Base-by-base conservation (phyloP, 2,113 vertebrate species). In the Psittacula cyanocephala region DNA sequence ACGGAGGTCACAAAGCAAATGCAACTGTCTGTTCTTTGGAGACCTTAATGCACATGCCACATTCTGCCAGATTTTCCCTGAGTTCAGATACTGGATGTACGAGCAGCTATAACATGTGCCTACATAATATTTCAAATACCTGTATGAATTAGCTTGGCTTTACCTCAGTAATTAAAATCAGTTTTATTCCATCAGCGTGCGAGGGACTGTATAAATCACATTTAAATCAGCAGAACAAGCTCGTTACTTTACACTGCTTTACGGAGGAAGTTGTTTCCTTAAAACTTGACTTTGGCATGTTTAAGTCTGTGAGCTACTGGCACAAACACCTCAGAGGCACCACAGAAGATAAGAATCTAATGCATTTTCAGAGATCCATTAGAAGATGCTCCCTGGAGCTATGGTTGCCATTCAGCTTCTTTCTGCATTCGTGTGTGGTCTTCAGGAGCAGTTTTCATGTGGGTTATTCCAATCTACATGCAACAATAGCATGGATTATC, bases 351-450 rank as follows among this genome's bases (percentile, higher is more conserved):
- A 96, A 95, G 75, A 79, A 91, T 91, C 80, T 79, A 92, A 91
- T 92, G 86, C 65, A 46, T 84, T 95, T 93, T 96, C 86, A 93
- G 92, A 97, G 68, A 44, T 90, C 69, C 91, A 17, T 91, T 69
- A 88, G 71, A 93, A 97, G 82, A 92, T 88, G 83, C 80, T 92
- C 76, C 82, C 90, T 79, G 65, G 65, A 94, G 93, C 86, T 83
- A 52, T 2, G 3, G 41, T 84, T 92, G 69, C 77, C 86, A 81
- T 91, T 93, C 79, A 91, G 57, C 47, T 92, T 69, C 52, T 63
- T 75, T 93, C 77, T 93, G 65, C 49, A 25, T 86, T 81, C 3
- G 22, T 94, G 90, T 86, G 95, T 96, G 93, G 95, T 96, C 93
- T 78, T 81, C 72, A 93, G 80, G 52, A 93, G 69, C 49, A 84